Evolutionary conservation across 2,113 vertebrate species (phyloP).

Genomic region (Chaetodon trifascialis): DNA sequence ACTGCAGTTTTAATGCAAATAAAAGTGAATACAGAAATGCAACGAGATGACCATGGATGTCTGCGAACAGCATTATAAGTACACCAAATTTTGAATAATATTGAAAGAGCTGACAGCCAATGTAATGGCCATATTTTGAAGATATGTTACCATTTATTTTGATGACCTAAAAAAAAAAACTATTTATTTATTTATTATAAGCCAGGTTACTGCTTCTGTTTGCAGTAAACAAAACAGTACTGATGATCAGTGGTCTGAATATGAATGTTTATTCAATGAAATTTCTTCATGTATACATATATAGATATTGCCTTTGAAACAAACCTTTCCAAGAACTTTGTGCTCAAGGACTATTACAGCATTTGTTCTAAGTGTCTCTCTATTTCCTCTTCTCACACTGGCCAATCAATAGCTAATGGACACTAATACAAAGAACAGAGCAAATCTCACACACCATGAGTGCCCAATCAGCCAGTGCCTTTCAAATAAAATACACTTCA

Average conservation of each 20-base stretch:
- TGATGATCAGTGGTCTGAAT: neutral
- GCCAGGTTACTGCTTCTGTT: neutral
- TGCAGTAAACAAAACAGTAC: neutral
- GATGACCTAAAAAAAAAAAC: neutral
- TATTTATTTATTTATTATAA: too few species aligned
- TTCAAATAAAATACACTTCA: constrained; percentile 67
- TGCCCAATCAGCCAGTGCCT: constrained; percentile 61
- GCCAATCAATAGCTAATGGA: constrained; percentile 66
- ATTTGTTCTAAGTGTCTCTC: constrained; percentile 52
- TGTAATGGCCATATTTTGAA: neutral
- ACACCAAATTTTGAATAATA: too few species aligned
- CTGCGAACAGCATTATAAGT: too few species aligned
- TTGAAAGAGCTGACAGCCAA: neutral
- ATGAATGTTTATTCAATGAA: neutral
- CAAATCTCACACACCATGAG: constrained; percentile 57
- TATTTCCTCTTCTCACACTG: constrained; percentile 41
- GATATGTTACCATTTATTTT: neutral
- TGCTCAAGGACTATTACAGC: constrained; percentile 5
- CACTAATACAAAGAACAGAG: constrained; percentile 58
- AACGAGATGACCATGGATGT: neutral
- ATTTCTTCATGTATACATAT: neutral
- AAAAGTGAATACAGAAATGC: neutral
- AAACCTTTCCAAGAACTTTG: constrained; percentile 8
- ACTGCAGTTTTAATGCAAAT: neutral
- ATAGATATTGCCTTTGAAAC: neutral